Percentiles rank a stretch among this genome's conserved stretches.
phyloP scores from a whole-genome alignment of 2,888 invertebrate species.

The Chalcosyrphus nemorum region DNA sequence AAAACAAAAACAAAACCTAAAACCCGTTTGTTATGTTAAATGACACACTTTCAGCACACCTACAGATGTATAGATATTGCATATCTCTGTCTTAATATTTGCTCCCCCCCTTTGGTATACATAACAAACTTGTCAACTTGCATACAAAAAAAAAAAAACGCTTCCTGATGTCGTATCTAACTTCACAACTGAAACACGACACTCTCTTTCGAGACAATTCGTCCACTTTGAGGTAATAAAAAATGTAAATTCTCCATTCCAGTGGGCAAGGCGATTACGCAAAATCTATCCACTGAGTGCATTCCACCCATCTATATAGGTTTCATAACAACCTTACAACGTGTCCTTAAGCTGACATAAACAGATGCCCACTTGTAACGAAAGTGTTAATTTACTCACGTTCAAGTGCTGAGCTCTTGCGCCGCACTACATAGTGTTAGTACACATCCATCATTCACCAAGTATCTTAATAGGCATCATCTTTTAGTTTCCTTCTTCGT shows the following conservation, averaged over 20 bases:
- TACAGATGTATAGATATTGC: not conserved
- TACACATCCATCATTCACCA: conserved; percentile 43
- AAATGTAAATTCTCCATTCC: conserved; percentile 43
- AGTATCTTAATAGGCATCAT: conserved; percentile 30
- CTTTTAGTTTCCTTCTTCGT: too few relatives aligned
- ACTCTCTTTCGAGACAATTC: conserved; percentile 27
- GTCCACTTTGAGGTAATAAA: conserved; percentile 44
- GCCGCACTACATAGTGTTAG: not conserved
- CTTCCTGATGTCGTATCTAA: conserved; percentile 9
- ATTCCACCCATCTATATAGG: conserved; percentile 11
- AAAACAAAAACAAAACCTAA: not conserved
- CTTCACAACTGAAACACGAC: conserved; percentile 8
- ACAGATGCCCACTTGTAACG: conserved; percentile 52
- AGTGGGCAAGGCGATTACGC: conserved; percentile 25
- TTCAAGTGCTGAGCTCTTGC: conserved; percentile 30
- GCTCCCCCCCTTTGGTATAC: not conserved
- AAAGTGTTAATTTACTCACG: conserved; percentile 57
- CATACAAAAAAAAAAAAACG: conserved; percentile 17
- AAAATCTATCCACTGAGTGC: conserved; percentile 2
- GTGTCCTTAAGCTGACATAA: conserved; percentile 44
- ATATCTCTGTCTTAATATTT: not conserved
- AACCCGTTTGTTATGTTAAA: not conserved
- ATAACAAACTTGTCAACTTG: conserved; percentile 21
- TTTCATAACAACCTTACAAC: conserved; percentile 21
- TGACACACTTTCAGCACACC: not conserved